Evolutionary conservation across 1,140 invertebrate species (phyloP).

Genomic region (Aporrectodea caliginosa): DNA sequence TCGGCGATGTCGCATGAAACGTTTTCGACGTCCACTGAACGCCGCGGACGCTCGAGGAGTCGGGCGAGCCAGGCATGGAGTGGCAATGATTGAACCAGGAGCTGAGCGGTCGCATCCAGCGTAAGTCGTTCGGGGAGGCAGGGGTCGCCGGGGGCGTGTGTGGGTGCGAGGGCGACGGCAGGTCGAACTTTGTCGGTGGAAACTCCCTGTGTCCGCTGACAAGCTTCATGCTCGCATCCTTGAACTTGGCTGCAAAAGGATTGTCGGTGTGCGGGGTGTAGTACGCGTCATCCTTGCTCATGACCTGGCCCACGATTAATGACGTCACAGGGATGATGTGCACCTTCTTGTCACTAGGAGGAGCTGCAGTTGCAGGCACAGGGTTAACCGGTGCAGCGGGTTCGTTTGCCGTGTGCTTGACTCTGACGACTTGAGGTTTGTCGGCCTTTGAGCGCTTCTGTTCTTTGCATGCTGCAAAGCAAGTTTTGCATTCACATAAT

Average conservation of each 20-base stretch:
- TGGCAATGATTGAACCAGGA: neutral
- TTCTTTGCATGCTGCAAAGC: neutral
- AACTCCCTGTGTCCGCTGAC: slow-evolving; percentile 19
- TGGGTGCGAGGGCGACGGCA: slow-evolving; percentile 7
- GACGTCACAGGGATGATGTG: slow-evolving; percentile 38
- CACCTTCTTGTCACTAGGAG: neutral
- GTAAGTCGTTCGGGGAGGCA: neutral
- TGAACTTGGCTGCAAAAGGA: slow-evolving; percentile 41
- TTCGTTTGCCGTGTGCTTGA: neutral
- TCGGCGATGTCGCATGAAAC: neutral
- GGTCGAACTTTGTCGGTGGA: slow-evolving; percentile 21
- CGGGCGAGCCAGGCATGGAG: slow-evolving; percentile 20
- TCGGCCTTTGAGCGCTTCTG: neutral
- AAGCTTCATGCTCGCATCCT: slow-evolving; percentile 38
- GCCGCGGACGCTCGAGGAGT: neutral
- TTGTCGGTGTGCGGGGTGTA: slow-evolving; percentile 44
- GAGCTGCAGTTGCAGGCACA: neutral
- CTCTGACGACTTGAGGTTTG: neutral
- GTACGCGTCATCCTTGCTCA: slow-evolving; percentile 51
- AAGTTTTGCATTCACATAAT: no score
- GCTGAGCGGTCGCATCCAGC: neutral
- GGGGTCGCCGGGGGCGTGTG: slow-evolving; percentile 16
- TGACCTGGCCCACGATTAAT: slow-evolving; percentile 46
- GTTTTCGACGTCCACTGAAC: neutral
- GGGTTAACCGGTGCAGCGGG: neutral